Evolutionary conservation across 2,888 invertebrate genomes (phyloP), one percentile per base, ranked within the genome.

Genomic region (Strigamia crassipes): DNA sequence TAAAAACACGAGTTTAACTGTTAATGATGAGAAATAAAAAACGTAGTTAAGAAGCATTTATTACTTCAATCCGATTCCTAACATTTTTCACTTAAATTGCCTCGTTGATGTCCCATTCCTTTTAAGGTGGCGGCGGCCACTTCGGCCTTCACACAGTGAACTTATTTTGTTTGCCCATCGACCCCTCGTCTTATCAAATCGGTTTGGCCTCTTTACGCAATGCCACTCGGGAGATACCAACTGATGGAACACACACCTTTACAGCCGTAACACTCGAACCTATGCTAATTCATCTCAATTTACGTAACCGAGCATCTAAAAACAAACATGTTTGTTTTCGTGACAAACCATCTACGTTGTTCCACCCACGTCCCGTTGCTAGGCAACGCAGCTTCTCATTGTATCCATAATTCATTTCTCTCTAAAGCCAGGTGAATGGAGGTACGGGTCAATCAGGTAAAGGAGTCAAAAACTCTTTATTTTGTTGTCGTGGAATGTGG

Each of bases 181-280:
- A 73, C 73, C 73, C 73, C 73, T 73, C 73, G 73, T 73, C 73
- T 73, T 73, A 73, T 73, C 73, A 73, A 73, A 73, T 73, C 73
- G 73, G 73, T 73, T 73, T 73, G 73, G 73, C 73, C 73, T 73
- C 73, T 73, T 73, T 73, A 73, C 73, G 73, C 73, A 73, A 73
- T 73, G 73, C 73, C 73, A 73, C 15, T n/a, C 31, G 73, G 73
- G 73, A 73, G 73, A 73, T 73, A 8, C 73, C 12, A 73, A 31
- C 73, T 27, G 31, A 73, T 27, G 73, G 73, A 73, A 73, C 5
- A 31, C 27, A 73, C 73, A 73, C 73, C 73, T 73, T 73, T 73
- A 66, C 61, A 21, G 5, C n/a, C 0, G 61, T 18, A 66, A 66
- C n/a, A 66, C 5, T 66, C 21, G 12, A 66, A 13, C 15, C n/a